Conservation (phyloP, 2,113 vertebrate genomes). For the Agelaius tricolor region DNA sequence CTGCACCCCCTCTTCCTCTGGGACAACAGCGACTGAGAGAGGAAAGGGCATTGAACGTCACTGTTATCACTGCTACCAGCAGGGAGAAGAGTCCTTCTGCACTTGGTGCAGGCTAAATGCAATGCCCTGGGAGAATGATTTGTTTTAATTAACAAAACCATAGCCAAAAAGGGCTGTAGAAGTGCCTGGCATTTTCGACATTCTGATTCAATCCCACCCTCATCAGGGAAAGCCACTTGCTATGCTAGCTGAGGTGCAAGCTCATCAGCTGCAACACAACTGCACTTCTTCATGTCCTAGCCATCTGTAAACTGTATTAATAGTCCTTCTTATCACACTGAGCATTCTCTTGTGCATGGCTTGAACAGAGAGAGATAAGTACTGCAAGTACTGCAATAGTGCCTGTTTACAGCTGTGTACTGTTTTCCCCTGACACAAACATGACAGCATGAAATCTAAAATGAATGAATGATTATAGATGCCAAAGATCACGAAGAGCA, state of each 20-base stretch:
- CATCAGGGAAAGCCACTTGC: not conserved
- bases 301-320: not conserved
- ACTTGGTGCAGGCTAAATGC: not conserved
- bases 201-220: not conserved
- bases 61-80: not conserved
- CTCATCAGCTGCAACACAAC: constrained; percentile 1
- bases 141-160: not conserved
- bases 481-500: not conserved
- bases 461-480: not conserved
- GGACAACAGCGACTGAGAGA: rapidly evolving
- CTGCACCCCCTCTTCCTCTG: not conserved
- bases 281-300: not conserved
- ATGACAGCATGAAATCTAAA: not conserved
- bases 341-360: not conserved
- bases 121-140: not conserved
- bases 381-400: not conserved
- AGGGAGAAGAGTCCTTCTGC: not conserved
- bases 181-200: not conserved
- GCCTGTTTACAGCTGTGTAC: not conserved
- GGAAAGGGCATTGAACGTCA: not conserved
- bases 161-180: not conserved
- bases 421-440: not conserved
- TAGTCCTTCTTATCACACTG: not conserved
- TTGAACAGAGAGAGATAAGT: not conserved
- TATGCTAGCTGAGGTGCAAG: not conserved